Evolutionary conservation across 2,888 invertebrate genomes (phyloP).

Genomic region (Doris montereyensis): DNA sequence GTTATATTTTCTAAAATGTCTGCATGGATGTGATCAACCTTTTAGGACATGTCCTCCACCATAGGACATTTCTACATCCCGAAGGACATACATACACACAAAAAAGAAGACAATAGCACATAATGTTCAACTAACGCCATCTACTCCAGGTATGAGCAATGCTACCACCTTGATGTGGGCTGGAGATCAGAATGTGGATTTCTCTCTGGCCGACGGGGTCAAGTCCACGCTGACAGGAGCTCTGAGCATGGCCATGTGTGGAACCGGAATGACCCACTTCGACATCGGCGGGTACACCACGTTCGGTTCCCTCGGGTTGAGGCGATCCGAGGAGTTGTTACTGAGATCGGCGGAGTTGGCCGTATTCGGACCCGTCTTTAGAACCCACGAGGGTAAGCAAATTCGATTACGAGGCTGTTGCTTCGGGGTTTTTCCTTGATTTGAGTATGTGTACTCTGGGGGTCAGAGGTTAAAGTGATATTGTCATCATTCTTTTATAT

Average conservation of each 20-base stretch:
- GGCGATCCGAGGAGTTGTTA: slow-evolving; percentile 58
- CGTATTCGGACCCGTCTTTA: slow-evolving; percentile 63
- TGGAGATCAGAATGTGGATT: slow-evolving; percentile 70
- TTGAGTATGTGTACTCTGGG: too few species aligned
- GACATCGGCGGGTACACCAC: slow-evolving; percentile 69
- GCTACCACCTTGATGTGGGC: slow-evolving; percentile 65
- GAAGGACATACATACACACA: neutral
- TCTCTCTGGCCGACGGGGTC: slow-evolving; percentile 60
- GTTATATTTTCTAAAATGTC: too few species aligned
- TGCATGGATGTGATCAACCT: too few species aligned
- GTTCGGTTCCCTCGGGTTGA: slow-evolving; percentile 43
- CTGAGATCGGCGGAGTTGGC: slow-evolving; percentile 66
- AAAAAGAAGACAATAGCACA: neutral
- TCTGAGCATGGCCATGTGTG: slow-evolving; percentile 60
- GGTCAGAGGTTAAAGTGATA: too few species aligned
- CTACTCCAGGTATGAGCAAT: slow-evolving; percentile 54
- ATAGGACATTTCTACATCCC: too few species aligned
- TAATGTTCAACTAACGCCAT: neutral
- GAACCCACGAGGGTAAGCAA: slow-evolving; percentile 68
- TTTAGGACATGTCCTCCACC: too few species aligned
- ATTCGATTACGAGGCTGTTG: too few species aligned
- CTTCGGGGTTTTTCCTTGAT: too few species aligned
- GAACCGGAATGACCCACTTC: slow-evolving; percentile 66
- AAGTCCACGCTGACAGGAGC: slow-evolving; percentile 63
- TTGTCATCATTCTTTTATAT: too few species aligned